These are phyloP conservation scores for Campodea augens DNA, from an alignment of 1,140 invertebrate genomes.

Conservation along the genomic window DNA sequence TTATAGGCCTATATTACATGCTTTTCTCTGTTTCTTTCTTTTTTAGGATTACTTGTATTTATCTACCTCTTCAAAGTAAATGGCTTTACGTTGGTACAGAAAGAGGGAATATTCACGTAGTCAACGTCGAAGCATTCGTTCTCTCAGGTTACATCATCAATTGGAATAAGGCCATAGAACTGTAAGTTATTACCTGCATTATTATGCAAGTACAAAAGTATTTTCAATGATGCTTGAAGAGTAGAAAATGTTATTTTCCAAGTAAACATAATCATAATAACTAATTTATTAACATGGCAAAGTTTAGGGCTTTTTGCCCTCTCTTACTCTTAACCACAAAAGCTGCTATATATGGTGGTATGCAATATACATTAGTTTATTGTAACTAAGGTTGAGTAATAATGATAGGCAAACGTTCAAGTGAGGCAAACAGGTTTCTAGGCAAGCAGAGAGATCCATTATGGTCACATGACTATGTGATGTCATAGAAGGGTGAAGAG, in stretches of 20 bases:
- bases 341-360: too few species aligned
- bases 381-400: too few species aligned
- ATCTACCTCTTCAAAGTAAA: constrained; percentile 88
- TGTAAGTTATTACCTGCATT: too few species aligned
- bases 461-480: constrained; percentile 5
- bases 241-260: constrained; percentile 10
- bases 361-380: too few species aligned
- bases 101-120: constrained; percentile 90
- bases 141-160: constrained; percentile 97
- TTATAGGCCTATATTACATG: background rate
- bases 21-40: constrained; percentile 10
- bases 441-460: too few species aligned
- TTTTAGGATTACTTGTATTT: constrained; percentile 74
- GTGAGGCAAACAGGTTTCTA: too few species aligned
- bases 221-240: constrained; percentile 1
- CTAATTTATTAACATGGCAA: too few species aligned
- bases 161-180: constrained; percentile 99
- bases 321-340: too few species aligned
- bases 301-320: too few species aligned
- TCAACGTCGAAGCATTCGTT: constrained; percentile 88
- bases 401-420: too few species aligned
- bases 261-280: too few species aligned
- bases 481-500: constrained; percentile 6
- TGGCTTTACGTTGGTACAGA: constrained; percentile 98
- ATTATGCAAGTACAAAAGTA: constrained; percentile 10